Evolutionary conservation across 2,797 vertebrate genomes (phyloP), one percentile per base, ranked within the genome.

Genomic region (Argya squamiceps): DNA sequence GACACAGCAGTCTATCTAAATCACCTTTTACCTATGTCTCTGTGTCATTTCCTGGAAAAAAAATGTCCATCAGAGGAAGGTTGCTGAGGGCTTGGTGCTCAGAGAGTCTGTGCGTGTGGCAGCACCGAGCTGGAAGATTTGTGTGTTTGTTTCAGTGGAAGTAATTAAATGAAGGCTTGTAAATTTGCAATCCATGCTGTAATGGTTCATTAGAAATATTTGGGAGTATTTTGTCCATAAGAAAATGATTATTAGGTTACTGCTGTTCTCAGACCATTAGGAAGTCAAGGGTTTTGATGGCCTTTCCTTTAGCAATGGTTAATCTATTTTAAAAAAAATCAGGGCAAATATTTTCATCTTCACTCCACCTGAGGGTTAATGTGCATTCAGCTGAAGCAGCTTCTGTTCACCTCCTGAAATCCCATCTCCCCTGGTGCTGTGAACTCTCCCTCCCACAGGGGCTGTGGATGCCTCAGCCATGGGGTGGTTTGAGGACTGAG

Each of bases 1-100:
- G 99, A 98, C 99, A 99, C 97, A 98, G 98, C 98, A 96, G 98
- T 99, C 98, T 93, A 98, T 98, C 99, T 97, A 98, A 98, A 99
- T 99, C 98, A 99, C 98, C 98, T 98, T 97, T 98, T 98, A 98
- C 98, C 99, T 98, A 97, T 98, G 97, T 98, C 98, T 97, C 97
- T 96, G 97, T 99, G 99, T 98, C 98, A 98, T 98, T 98, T 98
- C 97, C 98, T 97, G 96, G 93, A 86, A 96, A 97, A 98, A 94
- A 97, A 95, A 88, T 98, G 98, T 99, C 98, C 98, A 89, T 99
- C 98, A 98, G 97, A 97, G 95, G 81, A 97, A 96, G 92, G 84
- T 96, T 98, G 97, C 96, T 97, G 75, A 91, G 95, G 91, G 93
- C 96, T 97, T 97, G 92, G 92, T 92, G 92, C 96, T 97, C 41